Evolutionary conservation across 2,888 invertebrate genomes (phyloP).

Genomic region (Fissipunctia ypsillon): DNA sequence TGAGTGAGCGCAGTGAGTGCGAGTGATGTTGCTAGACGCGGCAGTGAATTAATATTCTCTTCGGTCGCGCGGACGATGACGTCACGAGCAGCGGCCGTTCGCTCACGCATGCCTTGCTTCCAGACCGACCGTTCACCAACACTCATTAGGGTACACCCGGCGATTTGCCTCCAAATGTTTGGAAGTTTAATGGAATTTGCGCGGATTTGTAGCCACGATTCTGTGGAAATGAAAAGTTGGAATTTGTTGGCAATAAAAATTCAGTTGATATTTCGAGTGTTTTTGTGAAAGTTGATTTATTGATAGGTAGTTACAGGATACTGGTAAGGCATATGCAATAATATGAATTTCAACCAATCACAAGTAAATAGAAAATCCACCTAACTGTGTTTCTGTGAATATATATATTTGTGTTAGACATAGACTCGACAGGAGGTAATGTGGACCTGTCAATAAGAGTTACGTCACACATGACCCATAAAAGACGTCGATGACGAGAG

Average conservation of each 20-base stretch:
- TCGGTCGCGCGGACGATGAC: slow-evolving; percentile 66
- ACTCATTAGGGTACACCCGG: slow-evolving; percentile 73
- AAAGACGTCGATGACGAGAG: background rate
- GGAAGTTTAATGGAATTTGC: slow-evolving; percentile 60
- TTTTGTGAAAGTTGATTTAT: background rate
- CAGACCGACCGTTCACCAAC: slow-evolving; percentile 74
- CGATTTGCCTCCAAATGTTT: slow-evolving; percentile 59
- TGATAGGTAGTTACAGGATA: background rate
- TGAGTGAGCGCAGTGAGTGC: slow-evolving; percentile 68
- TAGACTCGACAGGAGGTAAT: background rate
- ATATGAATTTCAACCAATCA: background rate
- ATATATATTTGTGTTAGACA: background rate
- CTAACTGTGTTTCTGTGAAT: background rate
- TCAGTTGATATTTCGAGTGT: background rate
- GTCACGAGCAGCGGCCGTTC: slow-evolving; percentile 76
- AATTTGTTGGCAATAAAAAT: slow-evolving; percentile 19
- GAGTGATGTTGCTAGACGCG: slow-evolving; percentile 77
- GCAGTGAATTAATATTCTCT: slow-evolving; percentile 85
- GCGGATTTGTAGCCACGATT: slow-evolving; percentile 33
- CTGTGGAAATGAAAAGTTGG: slow-evolving; percentile 15
- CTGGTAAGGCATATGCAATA: background rate
- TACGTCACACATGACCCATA: background rate
- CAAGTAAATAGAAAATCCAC: background rate
- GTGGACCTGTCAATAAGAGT: background rate
- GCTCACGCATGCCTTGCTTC: slow-evolving; percentile 86